Conservation (phyloP, 1,140 invertebrate species). For the Euwallacea fornicatus region DNA sequence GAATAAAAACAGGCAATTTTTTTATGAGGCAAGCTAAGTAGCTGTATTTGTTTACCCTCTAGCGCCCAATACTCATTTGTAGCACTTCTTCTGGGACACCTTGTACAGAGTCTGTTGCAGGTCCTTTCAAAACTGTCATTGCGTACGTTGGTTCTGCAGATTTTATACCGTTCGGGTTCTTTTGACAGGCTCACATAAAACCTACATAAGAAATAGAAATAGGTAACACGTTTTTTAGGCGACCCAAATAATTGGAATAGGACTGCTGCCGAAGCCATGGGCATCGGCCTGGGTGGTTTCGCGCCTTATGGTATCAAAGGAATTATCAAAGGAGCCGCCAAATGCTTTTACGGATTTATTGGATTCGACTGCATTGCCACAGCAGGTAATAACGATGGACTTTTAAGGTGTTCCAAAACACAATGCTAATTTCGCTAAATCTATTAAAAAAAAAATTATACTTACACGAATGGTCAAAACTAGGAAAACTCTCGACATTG, state of each 20-base stretch:
- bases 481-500: no score
- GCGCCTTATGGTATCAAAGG: constrained; percentile 79
- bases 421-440: neutral
- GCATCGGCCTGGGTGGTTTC: constrained; percentile 73
- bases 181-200: neutral
- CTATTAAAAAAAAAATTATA: neutral
- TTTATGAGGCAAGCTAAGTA: no score
- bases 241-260: constrained; percentile 61
- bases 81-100: no score
- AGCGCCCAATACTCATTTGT: no score
- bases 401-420: neutral
- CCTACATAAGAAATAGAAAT: neutral
- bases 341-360: constrained; percentile 90
- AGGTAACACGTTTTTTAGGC: constrained; percentile 16
- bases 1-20: no score
- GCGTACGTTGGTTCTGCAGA: no score
- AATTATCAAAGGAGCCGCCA: constrained; percentile 79
- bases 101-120: no score
- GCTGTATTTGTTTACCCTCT: no score
- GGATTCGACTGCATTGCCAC: constrained; percentile 90
- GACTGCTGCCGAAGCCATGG: constrained; percentile 59
- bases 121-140: no score
- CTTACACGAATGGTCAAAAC: no score
- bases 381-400: constrained; percentile 52
- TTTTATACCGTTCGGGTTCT: no score